A percentile compares a stretch with the other conserved stretches of the same genome.
Evolutionary conservation across 2,113 vertebrate species (phyloP).

Genomic region (Gyps fulvus): DNA sequence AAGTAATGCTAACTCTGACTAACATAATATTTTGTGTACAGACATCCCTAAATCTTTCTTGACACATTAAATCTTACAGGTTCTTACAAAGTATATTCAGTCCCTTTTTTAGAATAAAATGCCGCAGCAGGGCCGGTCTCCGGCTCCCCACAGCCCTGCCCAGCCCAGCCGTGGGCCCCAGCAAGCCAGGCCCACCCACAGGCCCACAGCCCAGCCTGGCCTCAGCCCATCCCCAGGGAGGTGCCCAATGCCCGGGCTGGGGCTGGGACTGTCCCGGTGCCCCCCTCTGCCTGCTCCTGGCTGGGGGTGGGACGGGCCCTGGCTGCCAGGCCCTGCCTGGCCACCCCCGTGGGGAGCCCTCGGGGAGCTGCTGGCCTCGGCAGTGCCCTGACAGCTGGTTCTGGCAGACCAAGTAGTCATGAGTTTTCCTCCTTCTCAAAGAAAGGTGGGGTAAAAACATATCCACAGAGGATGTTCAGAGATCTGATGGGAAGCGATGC

Average conservation of each 20-base stretch:
- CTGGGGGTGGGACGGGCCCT: neutral
- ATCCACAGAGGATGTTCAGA: neutral
- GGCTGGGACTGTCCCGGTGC: neutral
- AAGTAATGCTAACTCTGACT: neutral
- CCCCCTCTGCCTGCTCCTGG: neutral
- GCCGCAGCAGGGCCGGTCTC: rapidly evolving
- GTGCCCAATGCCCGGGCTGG: neutral
- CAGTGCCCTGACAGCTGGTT: neutral
- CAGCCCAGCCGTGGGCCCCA: too few species aligned
- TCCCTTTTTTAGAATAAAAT: neutral
- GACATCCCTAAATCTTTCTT: neutral
- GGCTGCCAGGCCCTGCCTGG: neutral
- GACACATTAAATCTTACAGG: neutral
- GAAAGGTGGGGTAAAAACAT: neutral
- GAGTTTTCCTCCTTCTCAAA: neutral
- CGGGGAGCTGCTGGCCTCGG: neutral
- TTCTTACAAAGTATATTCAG: neutral
- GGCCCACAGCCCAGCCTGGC: too few species aligned
- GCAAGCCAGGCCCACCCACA: too few species aligned
- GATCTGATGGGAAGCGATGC: neutral
- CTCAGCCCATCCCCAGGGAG: rapidly evolving
- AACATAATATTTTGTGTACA: neutral
- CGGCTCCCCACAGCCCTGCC: too few species aligned
- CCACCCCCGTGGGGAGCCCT: too few species aligned
- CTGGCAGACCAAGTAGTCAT: neutral